phyloP scores from a whole-genome alignment of 2,888 invertebrate species.

The Zelleria hepariella region DNA sequence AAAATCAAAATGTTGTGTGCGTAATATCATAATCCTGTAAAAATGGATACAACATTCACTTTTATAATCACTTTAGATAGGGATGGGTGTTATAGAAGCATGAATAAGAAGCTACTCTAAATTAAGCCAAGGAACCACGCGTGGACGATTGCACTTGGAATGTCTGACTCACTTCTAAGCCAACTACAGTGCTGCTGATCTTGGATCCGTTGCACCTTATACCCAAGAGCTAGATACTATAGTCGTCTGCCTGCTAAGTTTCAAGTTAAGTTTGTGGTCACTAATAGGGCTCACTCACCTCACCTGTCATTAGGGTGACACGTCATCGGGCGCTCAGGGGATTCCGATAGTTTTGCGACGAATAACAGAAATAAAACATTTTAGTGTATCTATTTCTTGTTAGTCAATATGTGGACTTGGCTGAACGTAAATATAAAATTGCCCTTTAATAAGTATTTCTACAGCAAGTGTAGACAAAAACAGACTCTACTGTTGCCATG shows the following conservation, averaged over 20 bases:
- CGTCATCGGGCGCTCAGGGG: neutral
- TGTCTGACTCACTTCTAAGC: neutral
- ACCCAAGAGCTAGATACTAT: neutral
- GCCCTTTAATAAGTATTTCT: too few species aligned
- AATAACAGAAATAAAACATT: too few species aligned
- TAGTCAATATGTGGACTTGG: too few species aligned
- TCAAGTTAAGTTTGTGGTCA: neutral
- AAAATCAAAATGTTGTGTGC: too few species aligned
- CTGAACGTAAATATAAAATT: too few species aligned
- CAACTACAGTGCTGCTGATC: neutral
- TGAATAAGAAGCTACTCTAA: neutral
- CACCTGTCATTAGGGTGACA: neutral
- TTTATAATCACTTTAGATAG: too few species aligned
- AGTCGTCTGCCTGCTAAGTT: neutral
- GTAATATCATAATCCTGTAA: too few species aligned
- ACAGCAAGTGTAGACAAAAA: too few species aligned
- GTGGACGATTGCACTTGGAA: neutral
- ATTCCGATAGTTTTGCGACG: neutral
- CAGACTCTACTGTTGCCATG: too few species aligned
- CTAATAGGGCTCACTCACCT: neutral
- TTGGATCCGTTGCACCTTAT: neutral
- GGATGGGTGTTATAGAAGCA: too few species aligned
- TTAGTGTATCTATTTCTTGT: too few species aligned
- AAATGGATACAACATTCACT: too few species aligned
- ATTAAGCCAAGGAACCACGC: neutral